Evolutionary conservation across 2,797 vertebrate species (phyloP), one percentile per base, ranked within the genome.

Genomic region (Orestias chungarensis): DNA sequence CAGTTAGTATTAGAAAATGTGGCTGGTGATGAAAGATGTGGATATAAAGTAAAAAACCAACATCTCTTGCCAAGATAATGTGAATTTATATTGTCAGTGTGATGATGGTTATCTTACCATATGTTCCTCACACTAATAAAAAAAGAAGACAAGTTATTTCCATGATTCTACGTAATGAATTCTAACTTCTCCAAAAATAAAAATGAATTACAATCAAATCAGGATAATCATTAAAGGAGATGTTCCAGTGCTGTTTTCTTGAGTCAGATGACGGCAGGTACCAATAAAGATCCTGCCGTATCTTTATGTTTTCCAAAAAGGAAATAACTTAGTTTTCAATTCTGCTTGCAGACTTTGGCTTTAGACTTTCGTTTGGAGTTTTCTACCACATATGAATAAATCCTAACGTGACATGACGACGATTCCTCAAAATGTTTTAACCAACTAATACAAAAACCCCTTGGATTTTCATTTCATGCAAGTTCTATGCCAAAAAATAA

Each of bases 81-180:
- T 7, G 18, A 59, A 23, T 9, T 20, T 38, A 61, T 23, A 23
- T 44, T 35, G 59, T 55, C 18, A 9, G 59, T 49, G n/a, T 27
- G 50, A 6, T 0, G 0, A 73, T 23, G 31, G 57, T 5, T 15
- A 43, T 70, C 74, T 89, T 88, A 91, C 89, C 89, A 23, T 82
- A 70, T 3, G 70, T 74, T 62, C 70, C 68, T 80, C 73, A 81
- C 35, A 61, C 71, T 46, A 82, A 15, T 27, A 79, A 66, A 66
- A 70, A 17, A 47, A 91, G 76, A 70, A 86, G 10, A 33, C 86
- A 0, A 66, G 75, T 0, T 17, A 61, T 31, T 29, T 80, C 68
- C 89, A 90, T 91, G 3, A 7, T 78, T 5, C 20, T n/a, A 35
- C n/a, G n/a, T n/a, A n/a, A n/a, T n/a, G n/a, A n/a, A n/a, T 33